A percentile compares a stretch with the other conserved stretches of the same genome.
These are phyloP conservation scores for Theonella swinhoei DNA, from an alignment of 37 sponge, comb jelly and placozoan species.

Conservation along the genomic window DNA sequence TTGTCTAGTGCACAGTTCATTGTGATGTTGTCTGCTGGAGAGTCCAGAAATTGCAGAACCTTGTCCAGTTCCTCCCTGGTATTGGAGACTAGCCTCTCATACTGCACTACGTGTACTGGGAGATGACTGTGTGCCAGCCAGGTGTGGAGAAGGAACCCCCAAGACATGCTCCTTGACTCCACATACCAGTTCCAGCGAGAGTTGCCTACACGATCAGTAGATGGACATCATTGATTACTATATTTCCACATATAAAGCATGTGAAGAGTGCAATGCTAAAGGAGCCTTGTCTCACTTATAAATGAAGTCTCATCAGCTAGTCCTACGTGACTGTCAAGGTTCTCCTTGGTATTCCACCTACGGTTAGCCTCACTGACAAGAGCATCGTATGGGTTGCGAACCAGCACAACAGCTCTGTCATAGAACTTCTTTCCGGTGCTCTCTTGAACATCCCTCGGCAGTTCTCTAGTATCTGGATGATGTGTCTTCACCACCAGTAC, in stretches of 20 bases:
- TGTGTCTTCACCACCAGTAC: constrained; percentile 77
- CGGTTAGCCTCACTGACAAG: constrained; percentile 74
- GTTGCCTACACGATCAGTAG: constrained; percentile 30
- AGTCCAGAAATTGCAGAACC: constrained; percentile 62
- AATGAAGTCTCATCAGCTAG: constrained; percentile 50
- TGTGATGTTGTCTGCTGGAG: constrained; percentile 2
- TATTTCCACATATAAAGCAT: neutral
- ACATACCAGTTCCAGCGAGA: constrained; percentile 69
- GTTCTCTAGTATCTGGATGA: constrained; percentile 9
- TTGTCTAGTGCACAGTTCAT: constrained; percentile 57
- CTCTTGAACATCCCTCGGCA: constrained; percentile 35
- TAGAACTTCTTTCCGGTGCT: constrained; percentile 16
- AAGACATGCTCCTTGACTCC: constrained; percentile 35
- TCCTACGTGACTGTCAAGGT: constrained; percentile 45
- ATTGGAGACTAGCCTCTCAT: constrained; percentile 61
- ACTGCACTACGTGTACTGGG: constrained; percentile 65
- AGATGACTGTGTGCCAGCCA: constrained; percentile 58
- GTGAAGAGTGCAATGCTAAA: neutral
- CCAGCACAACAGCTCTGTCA: constrained; percentile 65
- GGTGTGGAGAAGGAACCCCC: constrained; percentile 51
- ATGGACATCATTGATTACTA: neutral
- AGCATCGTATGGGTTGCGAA: constrained; percentile 66
- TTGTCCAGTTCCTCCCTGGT: constrained; percentile 46
- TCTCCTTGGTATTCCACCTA: constrained; percentile 42
- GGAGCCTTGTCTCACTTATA: constrained; percentile 27